phyloP scores from a whole-genome alignment of 1,140 invertebrate species.

The Hydropsyche tenuis region DNA sequence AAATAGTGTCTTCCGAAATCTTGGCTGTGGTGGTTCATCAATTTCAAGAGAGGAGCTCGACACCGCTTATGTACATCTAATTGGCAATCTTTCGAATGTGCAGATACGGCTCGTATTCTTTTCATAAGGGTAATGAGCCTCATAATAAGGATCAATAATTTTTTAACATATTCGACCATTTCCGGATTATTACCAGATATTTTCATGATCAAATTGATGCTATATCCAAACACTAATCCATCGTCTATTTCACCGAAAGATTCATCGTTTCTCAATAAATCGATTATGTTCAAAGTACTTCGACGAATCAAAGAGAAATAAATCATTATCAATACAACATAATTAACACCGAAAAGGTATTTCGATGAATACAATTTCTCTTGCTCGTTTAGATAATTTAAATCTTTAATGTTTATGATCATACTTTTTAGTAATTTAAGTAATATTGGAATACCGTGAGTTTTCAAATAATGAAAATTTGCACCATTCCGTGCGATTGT shows the following conservation, averaged over 20 bases:
- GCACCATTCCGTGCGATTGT: too few relatives aligned
- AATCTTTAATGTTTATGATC: not conserved
- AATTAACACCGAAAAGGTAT: conserved; percentile 68
- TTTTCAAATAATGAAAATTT: too few relatives aligned
- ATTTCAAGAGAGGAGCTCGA: conserved; percentile 54
- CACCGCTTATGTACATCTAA: conserved; percentile 63
- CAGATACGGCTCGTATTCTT: conserved; percentile 63
- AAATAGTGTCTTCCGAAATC: conserved; percentile 58
- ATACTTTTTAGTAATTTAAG: too few relatives aligned
- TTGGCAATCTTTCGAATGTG: conserved; percentile 63
- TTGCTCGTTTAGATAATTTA: not conserved
- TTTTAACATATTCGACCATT: conserved; percentile 60
- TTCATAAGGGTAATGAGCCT: conserved; percentile 66
- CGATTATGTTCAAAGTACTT: not conserved
- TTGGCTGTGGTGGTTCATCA: conserved; percentile 67
- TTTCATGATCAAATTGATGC: conserved; percentile 64
- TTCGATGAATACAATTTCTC: conserved; percentile 62
- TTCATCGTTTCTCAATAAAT: too few relatives aligned
- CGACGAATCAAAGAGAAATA: conserved; percentile 68
- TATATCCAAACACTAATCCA: conserved; percentile 66
- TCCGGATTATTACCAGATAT: conserved; percentile 59
- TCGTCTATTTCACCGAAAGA: conserved; percentile 49
- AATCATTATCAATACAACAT: conserved; percentile 67
- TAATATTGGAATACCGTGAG: too few relatives aligned
- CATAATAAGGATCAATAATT: conserved; percentile 66